A percentile compares a stretch with the other conserved stretches of the same genome.
These are phyloP conservation scores for Drosophila melanogaster DNA, from an alignment of 1,140 invertebrate genomes.

Conservation along the genomic window DNA sequence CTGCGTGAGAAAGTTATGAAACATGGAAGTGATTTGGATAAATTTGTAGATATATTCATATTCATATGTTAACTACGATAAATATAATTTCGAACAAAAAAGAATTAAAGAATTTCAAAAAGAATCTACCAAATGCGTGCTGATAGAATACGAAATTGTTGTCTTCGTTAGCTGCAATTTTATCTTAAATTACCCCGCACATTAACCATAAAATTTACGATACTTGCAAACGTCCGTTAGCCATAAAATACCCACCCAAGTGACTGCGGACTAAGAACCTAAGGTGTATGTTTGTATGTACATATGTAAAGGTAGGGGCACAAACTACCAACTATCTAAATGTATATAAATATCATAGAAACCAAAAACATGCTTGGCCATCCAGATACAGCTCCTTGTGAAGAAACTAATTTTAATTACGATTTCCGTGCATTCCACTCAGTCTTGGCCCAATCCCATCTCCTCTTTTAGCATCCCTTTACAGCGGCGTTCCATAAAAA, in stretches of 20 bases:
- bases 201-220: conserved; percentile 28
- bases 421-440: conserved; percentile 48
- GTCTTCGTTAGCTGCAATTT: neutral
- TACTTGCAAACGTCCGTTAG: conserved; percentile 28
- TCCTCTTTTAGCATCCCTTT: neutral
- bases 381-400: conserved; percentile 26
- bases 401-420: conserved; percentile 60
- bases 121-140: too few relatives aligned
- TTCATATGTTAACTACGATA: conserved; percentile 7
- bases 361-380: conserved; percentile 11
- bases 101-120: too few relatives aligned
- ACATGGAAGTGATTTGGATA: conserved; percentile 1
- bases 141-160: neutral
- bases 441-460: conserved; percentile 32
- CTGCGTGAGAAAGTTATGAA: conserved; percentile 34
- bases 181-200: neutral
- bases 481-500: conserved; percentile 36
- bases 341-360: conserved; percentile 34
- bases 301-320: conserved; percentile 9
- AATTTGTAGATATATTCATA: conserved; percentile 3
- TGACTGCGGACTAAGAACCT: conserved; percentile 1
- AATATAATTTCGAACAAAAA: neutral
- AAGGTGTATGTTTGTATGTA: neutral
- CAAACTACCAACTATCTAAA: conserved; percentile 14
- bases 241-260: conserved; percentile 23